phyloP scores from a whole-genome alignment of 2,113 vertebrate species.

The Prionailurus bengalensis region DNA sequence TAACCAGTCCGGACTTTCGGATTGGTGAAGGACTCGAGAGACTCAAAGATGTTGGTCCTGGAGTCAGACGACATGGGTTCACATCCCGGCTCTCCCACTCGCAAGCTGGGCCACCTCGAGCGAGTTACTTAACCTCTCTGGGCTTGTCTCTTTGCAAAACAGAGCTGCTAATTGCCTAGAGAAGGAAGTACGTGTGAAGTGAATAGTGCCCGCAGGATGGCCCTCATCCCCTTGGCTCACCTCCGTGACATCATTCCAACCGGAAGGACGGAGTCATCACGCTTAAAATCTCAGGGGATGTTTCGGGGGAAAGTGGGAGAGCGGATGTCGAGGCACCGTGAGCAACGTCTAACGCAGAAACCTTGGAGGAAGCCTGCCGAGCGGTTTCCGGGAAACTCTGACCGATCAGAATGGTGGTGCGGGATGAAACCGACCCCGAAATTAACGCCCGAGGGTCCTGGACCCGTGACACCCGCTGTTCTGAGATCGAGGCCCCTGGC shows the following conservation, averaged over 20 bases:
- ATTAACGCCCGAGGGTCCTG: neutral
- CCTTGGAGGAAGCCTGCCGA: neutral
- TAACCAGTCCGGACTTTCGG: neutral
- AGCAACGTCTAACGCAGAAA: neutral
- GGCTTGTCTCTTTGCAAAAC: neutral
- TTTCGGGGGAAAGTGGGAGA: neutral
- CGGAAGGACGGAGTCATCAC: neutral
- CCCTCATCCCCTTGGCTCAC: neutral
- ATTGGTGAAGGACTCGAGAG: neutral
- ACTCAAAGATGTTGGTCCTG: no score
- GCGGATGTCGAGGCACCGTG: neutral
- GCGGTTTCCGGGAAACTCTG: neutral
- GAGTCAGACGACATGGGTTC: neutral
- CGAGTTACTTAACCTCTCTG: neutral
- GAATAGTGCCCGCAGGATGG: neutral
- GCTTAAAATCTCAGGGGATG: neutral
- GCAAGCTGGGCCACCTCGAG: neutral
- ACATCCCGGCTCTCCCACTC: neutral
- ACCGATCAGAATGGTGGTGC: neutral
- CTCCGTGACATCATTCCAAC: rapidly evolving
- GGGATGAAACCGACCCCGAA: neutral
- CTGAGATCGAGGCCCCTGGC: neutral
- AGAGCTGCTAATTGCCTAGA: neutral
- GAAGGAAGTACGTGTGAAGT: neutral
- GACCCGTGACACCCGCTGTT: neutral